A percentile compares a stretch with the other conserved stretches of the same genome.
phyloP scores from a whole-genome alignment of 2,888 invertebrate genomes.

The Iselma pallidipennis region DNA sequence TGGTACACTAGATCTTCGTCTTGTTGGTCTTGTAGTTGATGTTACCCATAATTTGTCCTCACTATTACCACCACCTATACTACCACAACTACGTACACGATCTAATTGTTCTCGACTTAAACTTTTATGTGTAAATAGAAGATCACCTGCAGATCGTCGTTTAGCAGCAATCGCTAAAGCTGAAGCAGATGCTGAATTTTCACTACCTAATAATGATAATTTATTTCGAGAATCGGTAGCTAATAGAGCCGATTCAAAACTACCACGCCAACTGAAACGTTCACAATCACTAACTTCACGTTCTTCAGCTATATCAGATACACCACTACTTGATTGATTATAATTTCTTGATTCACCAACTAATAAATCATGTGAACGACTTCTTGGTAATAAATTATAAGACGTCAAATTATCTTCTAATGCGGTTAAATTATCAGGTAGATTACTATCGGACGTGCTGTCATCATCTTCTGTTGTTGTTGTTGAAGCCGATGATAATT shows the following conservation, averaged over 20 bases:
- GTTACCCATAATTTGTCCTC: constrained; percentile 55
- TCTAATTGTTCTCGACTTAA: constrained; percentile 77
- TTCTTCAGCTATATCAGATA: constrained; percentile 62
- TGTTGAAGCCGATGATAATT: constrained; percentile 63
- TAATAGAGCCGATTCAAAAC: constrained; percentile 88
- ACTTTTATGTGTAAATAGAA: constrained; percentile 78
- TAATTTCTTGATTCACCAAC: constrained; percentile 63
- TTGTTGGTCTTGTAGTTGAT: constrained; percentile 46
- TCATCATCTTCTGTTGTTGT: constrained; percentile 73
- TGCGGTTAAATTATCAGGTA: constrained; percentile 48
- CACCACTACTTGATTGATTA: constrained; percentile 58
- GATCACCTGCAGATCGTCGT: constrained; percentile 80
- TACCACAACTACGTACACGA: constrained; percentile 78
- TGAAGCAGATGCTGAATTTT: constrained; percentile 65
- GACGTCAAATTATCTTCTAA: constrained; percentile 58
- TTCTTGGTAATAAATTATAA: constrained; percentile 68
- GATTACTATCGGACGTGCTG: constrained; percentile 67
- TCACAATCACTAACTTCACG: constrained; percentile 86
- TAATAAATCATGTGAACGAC: constrained; percentile 80
- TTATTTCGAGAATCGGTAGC: constrained; percentile 86
- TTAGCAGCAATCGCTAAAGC: constrained; percentile 73
- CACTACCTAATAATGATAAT: constrained; percentile 66
- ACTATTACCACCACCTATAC: constrained; percentile 75
- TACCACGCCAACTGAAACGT: constrained; percentile 89
- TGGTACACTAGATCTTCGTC: constrained; percentile 63